These are phyloP conservation scores for Chloroceryle aenea DNA, from an alignment of 2,113 vertebrate genomes.

Conservation along the genomic window DNA sequence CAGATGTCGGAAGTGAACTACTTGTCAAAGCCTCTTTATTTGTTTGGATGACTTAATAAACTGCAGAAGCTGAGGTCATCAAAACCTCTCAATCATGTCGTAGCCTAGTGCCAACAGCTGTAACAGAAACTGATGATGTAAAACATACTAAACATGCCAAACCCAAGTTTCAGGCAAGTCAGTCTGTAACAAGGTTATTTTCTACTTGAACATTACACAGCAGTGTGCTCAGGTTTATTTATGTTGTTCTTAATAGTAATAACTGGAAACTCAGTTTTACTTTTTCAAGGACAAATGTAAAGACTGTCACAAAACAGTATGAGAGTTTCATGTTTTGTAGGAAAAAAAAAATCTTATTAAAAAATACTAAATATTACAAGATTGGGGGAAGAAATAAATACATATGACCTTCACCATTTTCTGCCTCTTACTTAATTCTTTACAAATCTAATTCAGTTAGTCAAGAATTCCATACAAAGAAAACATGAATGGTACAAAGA, in stretches of 20 bases:
- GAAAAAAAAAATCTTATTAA: neutral
- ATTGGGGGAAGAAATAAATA: neutral
- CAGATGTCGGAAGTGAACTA: neutral
- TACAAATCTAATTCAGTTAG: neutral
- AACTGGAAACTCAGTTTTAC: neutral
- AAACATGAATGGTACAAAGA: neutral
- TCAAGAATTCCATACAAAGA: neutral
- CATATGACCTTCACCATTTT: neutral
- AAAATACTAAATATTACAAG: neutral
- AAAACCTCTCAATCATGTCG: constrained; percentile 53
- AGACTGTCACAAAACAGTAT: neutral
- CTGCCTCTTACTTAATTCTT: neutral
- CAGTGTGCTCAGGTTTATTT: constrained; percentile 15
- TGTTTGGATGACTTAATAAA: constrained; percentile 57
- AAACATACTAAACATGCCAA: constrained; percentile 55
- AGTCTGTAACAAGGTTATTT: constrained; percentile 35
- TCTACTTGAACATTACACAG: constrained; percentile 8
- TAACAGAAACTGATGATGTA: constrained; percentile 57
- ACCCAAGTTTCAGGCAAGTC: constrained; percentile 12
- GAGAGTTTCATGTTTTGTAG: neutral
- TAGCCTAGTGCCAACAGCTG: constrained; percentile 32
- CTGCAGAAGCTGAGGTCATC: constrained; percentile 57
- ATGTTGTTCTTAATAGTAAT: constrained; percentile 18
- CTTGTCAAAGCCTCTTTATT: constrained; percentile 41
- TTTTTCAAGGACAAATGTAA: constrained; percentile 9